phyloP scores from a whole-genome alignment of 2,888 invertebrate genomes.

The Ypsolopha sequella region DNA sequence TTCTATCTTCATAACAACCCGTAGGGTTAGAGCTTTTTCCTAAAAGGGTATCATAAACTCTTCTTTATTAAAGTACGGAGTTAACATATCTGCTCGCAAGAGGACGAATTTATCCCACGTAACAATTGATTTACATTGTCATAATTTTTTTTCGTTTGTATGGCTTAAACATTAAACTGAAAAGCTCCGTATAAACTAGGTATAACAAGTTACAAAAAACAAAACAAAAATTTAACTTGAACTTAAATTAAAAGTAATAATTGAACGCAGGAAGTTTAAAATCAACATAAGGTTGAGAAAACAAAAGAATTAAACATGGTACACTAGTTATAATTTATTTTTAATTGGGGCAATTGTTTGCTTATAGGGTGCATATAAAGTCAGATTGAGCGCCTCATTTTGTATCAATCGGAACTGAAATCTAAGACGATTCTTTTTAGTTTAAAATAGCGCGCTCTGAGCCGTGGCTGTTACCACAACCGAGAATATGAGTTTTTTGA shows the following conservation, averaged over 20 bases:
- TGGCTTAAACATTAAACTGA: not conserved
- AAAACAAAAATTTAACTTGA: not conserved
- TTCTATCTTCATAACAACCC: no score
- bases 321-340: conserved; percentile 4
- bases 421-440: no score
- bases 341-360: conserved; percentile 7
- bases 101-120: no score
- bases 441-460: no score
- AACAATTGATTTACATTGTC: no score
- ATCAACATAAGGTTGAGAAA: conserved; percentile 14
- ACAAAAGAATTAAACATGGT: conserved; percentile 9
- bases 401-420: no score
- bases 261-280: conserved; percentile 55
- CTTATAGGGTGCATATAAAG: conserved; percentile 1
- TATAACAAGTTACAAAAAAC: not conserved
- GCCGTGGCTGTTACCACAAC: no score
- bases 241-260: conserved; percentile 43
- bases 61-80: no score
- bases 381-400: not conserved
- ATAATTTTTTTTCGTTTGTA: not conserved
- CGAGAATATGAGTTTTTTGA: no score
- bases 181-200: not conserved
- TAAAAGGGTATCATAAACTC: no score
- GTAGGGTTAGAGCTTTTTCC: no score
- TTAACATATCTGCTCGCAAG: no score